Conservation (phyloP, 2,888 invertebrate genomes). For the Antheraea assamensis region DNA sequence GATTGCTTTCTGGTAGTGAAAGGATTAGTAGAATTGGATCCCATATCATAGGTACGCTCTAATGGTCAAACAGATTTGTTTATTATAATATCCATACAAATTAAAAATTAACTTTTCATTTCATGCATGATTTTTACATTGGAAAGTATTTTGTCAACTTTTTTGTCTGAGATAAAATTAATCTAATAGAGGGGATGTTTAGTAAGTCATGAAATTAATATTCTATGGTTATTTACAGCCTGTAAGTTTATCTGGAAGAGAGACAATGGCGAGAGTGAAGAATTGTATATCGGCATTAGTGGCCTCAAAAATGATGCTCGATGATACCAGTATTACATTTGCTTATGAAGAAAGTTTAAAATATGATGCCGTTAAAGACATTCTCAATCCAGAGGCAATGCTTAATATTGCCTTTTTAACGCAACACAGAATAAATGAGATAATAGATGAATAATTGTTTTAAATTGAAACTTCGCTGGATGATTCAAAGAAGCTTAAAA, state of each 20-base stretch:
- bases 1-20: too few species aligned
- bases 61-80: too few species aligned
- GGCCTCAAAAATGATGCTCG: constrained; percentile 93
- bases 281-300: constrained; percentile 95
- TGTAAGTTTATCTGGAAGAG: constrained; percentile 87
- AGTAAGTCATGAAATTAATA: background rate
- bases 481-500: background rate
- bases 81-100: too few species aligned
- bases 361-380: constrained; percentile 87
- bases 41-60: too few species aligned
- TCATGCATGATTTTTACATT: too few species aligned
- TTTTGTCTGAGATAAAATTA: too few species aligned
- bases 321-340: constrained; percentile 94
- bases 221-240: constrained; percentile 71
- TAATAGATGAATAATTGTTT: constrained; percentile 72
- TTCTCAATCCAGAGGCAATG: constrained; percentile 92
- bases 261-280: constrained; percentile 92
- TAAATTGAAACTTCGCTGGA: background rate
- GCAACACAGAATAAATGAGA: constrained; percentile 85
- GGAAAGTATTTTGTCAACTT: too few species aligned
- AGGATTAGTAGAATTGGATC: too few species aligned
- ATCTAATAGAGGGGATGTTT: too few species aligned
- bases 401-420: constrained; percentile 91
- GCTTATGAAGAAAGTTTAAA: constrained; percentile 95
- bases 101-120: too few species aligned